Base-by-base conservation (phyloP, 64 coral and sea anemone species). In the Montipora sp. region DNA sequence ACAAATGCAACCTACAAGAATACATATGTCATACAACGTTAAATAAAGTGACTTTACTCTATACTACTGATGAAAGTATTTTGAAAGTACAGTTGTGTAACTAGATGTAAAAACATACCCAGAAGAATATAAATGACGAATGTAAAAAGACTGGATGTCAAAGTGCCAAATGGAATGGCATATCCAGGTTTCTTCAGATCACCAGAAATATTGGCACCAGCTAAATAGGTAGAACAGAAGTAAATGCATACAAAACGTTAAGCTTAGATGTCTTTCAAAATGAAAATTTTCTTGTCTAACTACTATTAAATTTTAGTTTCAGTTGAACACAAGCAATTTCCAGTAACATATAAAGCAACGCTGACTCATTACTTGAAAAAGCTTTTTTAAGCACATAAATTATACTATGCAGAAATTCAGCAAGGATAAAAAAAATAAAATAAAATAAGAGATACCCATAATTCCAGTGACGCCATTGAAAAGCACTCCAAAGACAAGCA, bases 121-220 rank as follows among this genome's bases (percentile, higher is more conserved):
- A 98, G 70, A 49, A 98, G 83, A 16, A 98, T 76, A 75, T 98
- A 98, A 48, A 95, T 59, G 22, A 95, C 21, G 19, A 98, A 98
- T 23, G 96, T 98, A 69, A 95, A 87, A 5, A 91, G 15, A 43
- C 92, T 93, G 9, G 87, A 94, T 18, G 78, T 79, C 19, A 98
- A 46, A 9, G 96, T 95, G 46, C 96, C 96, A 88, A 93, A 95
- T 19, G 96, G 96, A 55, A 98, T 98, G 11, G 96, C 94, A 53
- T 92, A 89, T 8, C 94, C 96, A 51, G 96, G 93, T 46, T 93
- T 95, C 48, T 95, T 98, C 15, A 98, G 86, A 49, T 98, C 96
- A 22, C 96, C 96, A 75, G 96, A 98, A 84, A 98, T 98, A 60
- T 98, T 98, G 10, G 93, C 96, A 51, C 96, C 96, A 84, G 96